Percentiles rank a stretch among this genome's conserved stretches.
These are phyloP conservation scores for Mohoua ochrocephala DNA, from an alignment of 2,113 vertebrate species.

Conservation along the genomic window DNA sequence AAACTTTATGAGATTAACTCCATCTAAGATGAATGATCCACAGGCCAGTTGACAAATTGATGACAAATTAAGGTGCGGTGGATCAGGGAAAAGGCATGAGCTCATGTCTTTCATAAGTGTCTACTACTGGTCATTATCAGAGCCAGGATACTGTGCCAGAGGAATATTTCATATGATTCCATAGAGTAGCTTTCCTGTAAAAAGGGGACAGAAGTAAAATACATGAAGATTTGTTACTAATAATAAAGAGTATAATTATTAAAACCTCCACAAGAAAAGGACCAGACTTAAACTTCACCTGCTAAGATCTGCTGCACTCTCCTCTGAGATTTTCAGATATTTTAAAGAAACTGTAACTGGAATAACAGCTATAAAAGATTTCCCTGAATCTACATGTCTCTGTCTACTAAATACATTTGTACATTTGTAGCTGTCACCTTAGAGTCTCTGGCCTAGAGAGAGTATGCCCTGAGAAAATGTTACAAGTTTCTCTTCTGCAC, in stretches of 20 bases:
- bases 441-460: not conserved
- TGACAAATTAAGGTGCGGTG: not conserved
- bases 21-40: not conserved
- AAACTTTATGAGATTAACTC: not conserved
- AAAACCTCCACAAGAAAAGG: not conserved
- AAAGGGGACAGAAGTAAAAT: not conserved
- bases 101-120: not conserved
- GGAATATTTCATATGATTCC: not conserved
- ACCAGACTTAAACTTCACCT: not conserved
- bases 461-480: not conserved
- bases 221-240: not conserved
- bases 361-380: not conserved
- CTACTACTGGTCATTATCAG: not conserved
- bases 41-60: not conserved
- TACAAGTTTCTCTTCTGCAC: not conserved
- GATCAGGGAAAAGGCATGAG: not conserved
- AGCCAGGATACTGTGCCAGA: not conserved
- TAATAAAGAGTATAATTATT: not conserved
- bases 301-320: not conserved
- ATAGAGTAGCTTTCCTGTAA: not conserved
- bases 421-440: not conserved
- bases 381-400: not conserved
- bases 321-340: not conserved
- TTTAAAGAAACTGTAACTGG: not conserved
- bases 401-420: not conserved